phyloP scores from a whole-genome alignment of 2,797 vertebrate genomes.

The Enteromius viviparus region DNA sequence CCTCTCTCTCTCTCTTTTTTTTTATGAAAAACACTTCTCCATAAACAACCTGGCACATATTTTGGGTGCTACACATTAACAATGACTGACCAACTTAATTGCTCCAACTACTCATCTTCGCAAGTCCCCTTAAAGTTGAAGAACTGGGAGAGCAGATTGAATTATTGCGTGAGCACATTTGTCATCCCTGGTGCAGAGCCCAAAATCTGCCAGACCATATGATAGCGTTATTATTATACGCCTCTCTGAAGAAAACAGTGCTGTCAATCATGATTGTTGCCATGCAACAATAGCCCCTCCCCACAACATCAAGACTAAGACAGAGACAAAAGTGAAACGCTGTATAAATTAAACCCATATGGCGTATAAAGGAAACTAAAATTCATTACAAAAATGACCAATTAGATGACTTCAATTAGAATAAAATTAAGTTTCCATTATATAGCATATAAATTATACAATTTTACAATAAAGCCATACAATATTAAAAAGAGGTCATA shows the following conservation, averaged over 20 bases:
- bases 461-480: background rate
- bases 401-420: too few relatives aligned
- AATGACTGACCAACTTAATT: constrained; percentile 79
- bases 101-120: constrained; percentile 79
- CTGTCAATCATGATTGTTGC: constrained; percentile 73
- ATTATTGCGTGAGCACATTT: constrained; percentile 87
- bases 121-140: constrained; percentile 84
- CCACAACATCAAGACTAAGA: constrained; percentile 38
- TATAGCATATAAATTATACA: background rate
- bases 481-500: background rate
- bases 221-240: constrained; percentile 85
- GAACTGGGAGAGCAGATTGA: constrained; percentile 88
- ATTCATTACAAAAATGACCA: background rate
- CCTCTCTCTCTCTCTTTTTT: constrained; percentile 13
- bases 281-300: constrained; percentile 67
- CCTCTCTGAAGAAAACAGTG: constrained; percentile 81
- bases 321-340: constrained; percentile 4
- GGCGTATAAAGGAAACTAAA: background rate
- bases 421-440: too few relatives aligned
- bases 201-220: constrained; percentile 90
- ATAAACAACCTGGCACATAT: constrained; percentile 81
- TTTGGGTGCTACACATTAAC: constrained; percentile 71
- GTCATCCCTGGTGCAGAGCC: constrained; percentile 83
- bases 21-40: constrained; percentile 72
- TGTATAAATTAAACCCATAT: background rate